Evolutionary conservation across 2,888 invertebrate species (phyloP).

Genomic region (Eupithecia subumbrata): DNA sequence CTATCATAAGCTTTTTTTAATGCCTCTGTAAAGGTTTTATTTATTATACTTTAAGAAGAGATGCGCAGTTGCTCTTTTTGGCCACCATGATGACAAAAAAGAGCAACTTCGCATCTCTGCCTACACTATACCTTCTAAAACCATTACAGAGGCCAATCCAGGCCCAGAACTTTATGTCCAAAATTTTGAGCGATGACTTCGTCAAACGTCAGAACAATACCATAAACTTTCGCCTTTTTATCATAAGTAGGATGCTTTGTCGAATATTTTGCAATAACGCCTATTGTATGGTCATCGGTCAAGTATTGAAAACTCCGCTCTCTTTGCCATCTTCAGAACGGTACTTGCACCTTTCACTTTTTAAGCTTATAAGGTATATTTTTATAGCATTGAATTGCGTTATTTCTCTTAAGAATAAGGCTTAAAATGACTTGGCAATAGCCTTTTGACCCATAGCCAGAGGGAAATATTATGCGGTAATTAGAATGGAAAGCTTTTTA

Average conservation of each 20-base stretch:
- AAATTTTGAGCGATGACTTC: neutral
- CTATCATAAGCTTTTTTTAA: too few species aligned
- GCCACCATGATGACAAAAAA: too few species aligned
- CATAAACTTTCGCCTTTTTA: neutral
- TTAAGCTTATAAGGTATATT: constrained; percentile 42
- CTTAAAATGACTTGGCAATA: constrained; percentile 25
- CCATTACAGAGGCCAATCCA: too few species aligned
- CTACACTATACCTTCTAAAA: too few species aligned
- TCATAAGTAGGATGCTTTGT: constrained; percentile 6
- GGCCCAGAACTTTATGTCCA: too few species aligned
- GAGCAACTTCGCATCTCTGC: too few species aligned
- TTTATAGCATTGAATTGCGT: constrained; percentile 15
- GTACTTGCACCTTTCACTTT: constrained; percentile 64
- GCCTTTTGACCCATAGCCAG: constrained; percentile 19
- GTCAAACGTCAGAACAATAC: too few species aligned
- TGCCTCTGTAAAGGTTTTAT: too few species aligned
- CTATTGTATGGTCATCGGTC: neutral
- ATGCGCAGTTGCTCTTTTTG: too few species aligned
- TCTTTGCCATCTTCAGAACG: constrained; percentile 47
- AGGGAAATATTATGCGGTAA: neutral
- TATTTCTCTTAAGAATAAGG: constrained; percentile 25
- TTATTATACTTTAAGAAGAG: too few species aligned
- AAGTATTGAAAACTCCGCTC: constrained; percentile 21
- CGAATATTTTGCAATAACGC: constrained; percentile 11
- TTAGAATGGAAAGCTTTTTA: constrained; percentile 28